phyloP scores from a whole-genome alignment of 2,797 vertebrate species.

The Potorous gilbertii region DNA sequence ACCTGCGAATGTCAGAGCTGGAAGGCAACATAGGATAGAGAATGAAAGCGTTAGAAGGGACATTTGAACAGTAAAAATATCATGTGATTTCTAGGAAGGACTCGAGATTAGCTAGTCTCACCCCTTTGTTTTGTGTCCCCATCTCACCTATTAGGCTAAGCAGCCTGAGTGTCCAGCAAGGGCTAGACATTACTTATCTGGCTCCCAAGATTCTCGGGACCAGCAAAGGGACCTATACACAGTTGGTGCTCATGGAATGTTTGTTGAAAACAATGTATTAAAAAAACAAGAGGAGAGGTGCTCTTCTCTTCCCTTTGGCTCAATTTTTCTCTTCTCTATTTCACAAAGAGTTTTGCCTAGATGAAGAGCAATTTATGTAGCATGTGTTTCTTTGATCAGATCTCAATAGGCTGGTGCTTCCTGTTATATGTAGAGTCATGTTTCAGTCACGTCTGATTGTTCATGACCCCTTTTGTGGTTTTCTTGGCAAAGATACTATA shows the following conservation, averaged over 20 bases:
- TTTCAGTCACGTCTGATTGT: neutral
- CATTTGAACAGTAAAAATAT: neutral
- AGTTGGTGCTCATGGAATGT: neutral
- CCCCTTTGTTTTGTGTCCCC: neutral
- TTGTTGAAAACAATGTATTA: neutral
- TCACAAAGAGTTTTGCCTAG: neutral
- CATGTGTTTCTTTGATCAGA: neutral
- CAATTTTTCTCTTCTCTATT: neutral
- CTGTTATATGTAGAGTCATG: neutral
- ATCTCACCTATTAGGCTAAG: neutral
- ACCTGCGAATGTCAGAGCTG: neutral
- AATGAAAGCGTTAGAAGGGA: neutral
- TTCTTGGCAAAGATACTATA: neutral
- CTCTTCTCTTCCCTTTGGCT: neutral
- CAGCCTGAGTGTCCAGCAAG: neutral
- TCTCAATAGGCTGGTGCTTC: neutral
- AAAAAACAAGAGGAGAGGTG: neutral
- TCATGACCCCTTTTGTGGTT: neutral
- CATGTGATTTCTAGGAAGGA: neutral
- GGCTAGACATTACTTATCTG: neutral
- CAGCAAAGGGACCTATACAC: neutral
- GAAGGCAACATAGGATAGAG: neutral
- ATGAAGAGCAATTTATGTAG: neutral
- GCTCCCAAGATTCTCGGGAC: neutral
- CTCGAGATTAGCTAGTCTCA: neutral